A percentile compares a stretch with the other conserved stretches of the same genome.
These are phyloP conservation scores for Aurelia sp. DNA, from an alignment of 30 jellyfish, hydroid and myxozoan species.

Conservation along the genomic window DNA sequence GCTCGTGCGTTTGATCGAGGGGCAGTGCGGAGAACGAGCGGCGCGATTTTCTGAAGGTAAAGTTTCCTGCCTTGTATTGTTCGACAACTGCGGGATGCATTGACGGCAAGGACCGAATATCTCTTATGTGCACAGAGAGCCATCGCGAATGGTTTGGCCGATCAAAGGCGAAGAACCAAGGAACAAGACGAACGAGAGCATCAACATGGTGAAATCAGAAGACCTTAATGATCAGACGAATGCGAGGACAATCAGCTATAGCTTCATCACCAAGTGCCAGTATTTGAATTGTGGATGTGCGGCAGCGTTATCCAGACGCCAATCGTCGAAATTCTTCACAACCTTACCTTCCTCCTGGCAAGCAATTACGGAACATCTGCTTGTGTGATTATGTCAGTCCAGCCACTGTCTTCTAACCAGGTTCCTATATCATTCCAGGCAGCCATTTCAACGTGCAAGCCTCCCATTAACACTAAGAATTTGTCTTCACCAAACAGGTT, in stretches of 20 bases:
- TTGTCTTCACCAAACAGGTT: constrained; percentile 26
- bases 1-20: too few relatives aligned
- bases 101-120: too few relatives aligned
- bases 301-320: constrained; percentile 19
- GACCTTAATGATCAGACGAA: constrained; percentile 52
- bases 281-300: constrained; percentile 41
- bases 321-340: constrained; percentile 12
- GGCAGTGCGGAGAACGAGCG: too few relatives aligned
- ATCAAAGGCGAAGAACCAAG: too few relatives aligned
- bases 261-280: constrained; percentile 41
- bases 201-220: constrained; percentile 36
- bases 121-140: constrained; percentile 58
- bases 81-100: too few relatives aligned
- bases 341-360: constrained; percentile 15
- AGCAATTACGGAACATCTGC: constrained; percentile 34
- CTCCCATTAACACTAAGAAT: constrained; percentile 35
- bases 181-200: too few relatives aligned
- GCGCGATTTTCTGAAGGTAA: too few relatives aligned
- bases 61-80: too few relatives aligned
- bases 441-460: constrained; percentile 58
- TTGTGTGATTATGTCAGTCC: constrained; percentile 38
- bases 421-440: constrained; percentile 32
- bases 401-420: constrained; percentile 54
- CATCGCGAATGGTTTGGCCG: constrained; percentile 35
- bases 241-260: constrained; percentile 18